phyloP scores from a whole-genome alignment of 2,888 invertebrate genomes.

The Ametastegia equiseti region DNA sequence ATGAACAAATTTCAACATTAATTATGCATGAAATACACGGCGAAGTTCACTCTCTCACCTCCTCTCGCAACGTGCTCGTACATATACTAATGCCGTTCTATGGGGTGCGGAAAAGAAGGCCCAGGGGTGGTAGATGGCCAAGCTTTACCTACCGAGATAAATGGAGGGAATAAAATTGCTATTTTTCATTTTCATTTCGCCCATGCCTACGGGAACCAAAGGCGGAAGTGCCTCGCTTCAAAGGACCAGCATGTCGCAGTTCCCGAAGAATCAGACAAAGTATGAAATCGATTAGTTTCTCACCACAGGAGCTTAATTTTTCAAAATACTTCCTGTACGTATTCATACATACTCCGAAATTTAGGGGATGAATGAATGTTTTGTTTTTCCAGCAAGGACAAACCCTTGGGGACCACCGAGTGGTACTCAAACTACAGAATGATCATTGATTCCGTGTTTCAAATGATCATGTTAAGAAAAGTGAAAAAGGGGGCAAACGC shows the following conservation, averaged over 20 bases:
- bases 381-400: no score
- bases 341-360: no score
- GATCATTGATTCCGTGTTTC: background rate
- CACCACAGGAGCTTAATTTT: no score
- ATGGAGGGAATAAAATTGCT: constrained; percentile 7
- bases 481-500: background rate
- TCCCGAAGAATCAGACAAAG: no score
- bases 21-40: constrained; percentile 49
- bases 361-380: no score
- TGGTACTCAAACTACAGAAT: background rate
- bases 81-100: background rate
- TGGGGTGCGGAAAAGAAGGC: background rate
- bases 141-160: background rate
- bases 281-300: no score
- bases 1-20: constrained; percentile 50
- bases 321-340: no score
- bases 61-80: background rate
- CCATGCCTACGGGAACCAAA: background rate
- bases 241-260: no score
- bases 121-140: background rate
- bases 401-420: no score
- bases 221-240: background rate
- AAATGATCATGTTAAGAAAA: background rate
- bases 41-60: background rate
- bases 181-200: constrained; percentile 25